Conservation (phyloP, 2,888 invertebrate genomes). For the Bellardia bayeri region DNA sequence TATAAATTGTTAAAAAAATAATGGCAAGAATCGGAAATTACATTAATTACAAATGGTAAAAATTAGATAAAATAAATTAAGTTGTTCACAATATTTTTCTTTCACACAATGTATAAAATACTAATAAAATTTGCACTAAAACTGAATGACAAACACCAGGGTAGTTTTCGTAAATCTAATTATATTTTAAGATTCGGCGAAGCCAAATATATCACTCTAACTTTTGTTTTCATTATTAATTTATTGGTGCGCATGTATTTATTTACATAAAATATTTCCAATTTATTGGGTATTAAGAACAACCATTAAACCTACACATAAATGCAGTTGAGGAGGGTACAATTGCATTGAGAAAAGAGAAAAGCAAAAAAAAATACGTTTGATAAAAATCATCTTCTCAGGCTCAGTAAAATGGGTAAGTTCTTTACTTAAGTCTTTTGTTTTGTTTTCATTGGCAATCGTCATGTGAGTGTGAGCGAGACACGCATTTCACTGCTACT, state of each 20-base stretch:
- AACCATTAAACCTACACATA: not conserved
- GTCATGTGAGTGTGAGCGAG: not conserved
- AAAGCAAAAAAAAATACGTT: not conserved
- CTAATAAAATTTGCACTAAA: too few species aligned
- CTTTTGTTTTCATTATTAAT: not conserved
- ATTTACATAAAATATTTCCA: slow-evolving; percentile 2
- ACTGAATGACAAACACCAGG: too few species aligned
- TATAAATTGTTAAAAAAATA: too few species aligned
- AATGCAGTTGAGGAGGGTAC: not conserved
- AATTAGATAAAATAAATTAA: too few species aligned
- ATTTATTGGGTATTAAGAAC: slow-evolving; percentile 8
- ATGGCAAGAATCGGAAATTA: too few species aligned
- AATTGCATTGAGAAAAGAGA: not conserved
- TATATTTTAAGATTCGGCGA: too few species aligned
- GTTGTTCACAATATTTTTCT: too few species aligned
- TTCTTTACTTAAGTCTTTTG: slow-evolving; percentile 29
- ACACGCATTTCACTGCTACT: not conserved
- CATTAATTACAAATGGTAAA: too few species aligned
- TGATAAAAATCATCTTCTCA: slow-evolving; percentile 17
- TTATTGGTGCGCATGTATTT: not conserved
- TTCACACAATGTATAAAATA: too few species aligned
- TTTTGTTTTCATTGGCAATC: slow-evolving; percentile 10
- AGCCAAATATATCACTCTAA: too few species aligned
- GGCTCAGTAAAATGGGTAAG: not conserved
- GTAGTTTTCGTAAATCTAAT: too few species aligned